Evolutionary conservation across 2,888 invertebrate genomes (phyloP).

Genomic region (Hypomecis atomaria): DNA sequence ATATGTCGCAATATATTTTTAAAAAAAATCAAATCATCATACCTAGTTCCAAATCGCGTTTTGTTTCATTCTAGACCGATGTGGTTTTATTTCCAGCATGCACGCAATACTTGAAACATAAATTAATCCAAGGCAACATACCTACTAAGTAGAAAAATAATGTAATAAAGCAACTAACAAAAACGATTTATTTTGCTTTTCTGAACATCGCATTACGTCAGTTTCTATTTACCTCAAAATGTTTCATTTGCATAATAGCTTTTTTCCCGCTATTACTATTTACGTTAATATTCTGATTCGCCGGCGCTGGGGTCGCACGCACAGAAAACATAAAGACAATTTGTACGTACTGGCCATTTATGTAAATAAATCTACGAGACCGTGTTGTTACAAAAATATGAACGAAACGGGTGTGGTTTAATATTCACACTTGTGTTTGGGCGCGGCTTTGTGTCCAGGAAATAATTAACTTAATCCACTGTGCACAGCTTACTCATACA

Average conservation of each 20-base stretch:
- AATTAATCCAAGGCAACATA: slow-evolving; percentile 55
- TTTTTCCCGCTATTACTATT: slow-evolving; percentile 82
- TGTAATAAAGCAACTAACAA: slow-evolving; percentile 68
- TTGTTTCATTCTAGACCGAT: slow-evolving; percentile 10
- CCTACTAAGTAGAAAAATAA: slow-evolving; percentile 51
- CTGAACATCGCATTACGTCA: slow-evolving; percentile 77
- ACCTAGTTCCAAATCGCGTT: slow-evolving; percentile 8
- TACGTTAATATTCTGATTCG: slow-evolving; percentile 83
- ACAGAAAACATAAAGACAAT: slow-evolving; percentile 83
- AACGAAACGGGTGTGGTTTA: slow-evolving; percentile 70
- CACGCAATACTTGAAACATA: slow-evolving; percentile 41
- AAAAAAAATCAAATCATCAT: slow-evolving; percentile 7
- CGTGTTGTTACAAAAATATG: slow-evolving; percentile 75
- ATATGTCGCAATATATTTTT: slow-evolving; percentile 11
- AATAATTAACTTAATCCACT: slow-evolving; percentile 61
- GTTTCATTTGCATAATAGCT: slow-evolving; percentile 85
- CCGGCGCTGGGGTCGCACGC: slow-evolving; percentile 79
- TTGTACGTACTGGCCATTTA: slow-evolving; percentile 80
- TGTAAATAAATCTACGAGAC: slow-evolving; percentile 82
- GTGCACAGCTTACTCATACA: slow-evolving; percentile 45
- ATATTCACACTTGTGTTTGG: slow-evolving; percentile 73
- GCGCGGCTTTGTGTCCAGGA: slow-evolving; percentile 64
- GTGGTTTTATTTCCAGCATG: slow-evolving; percentile 17
- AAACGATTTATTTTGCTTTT: slow-evolving; percentile 78
- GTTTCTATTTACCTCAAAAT: slow-evolving; percentile 82